A percentile compares a stretch with the other conserved stretches of the same genome.
These are phyloP conservation scores for Plutomurus gul DNA, from an alignment of 1,140 invertebrate genomes.

Conservation along the genomic window DNA sequence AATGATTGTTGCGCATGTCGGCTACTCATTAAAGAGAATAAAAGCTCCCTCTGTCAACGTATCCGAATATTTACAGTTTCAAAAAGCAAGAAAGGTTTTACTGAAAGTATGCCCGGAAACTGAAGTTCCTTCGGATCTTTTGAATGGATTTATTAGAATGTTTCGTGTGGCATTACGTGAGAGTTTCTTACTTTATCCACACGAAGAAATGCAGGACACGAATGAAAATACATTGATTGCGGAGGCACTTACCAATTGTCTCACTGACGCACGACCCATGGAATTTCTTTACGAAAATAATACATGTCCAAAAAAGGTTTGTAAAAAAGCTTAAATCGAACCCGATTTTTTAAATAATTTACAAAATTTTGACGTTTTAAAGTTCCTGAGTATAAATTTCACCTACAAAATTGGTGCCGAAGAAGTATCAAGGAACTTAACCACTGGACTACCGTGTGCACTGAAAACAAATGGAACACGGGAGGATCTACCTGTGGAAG, in stretches of 20 bases:
- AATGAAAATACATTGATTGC: neutral
- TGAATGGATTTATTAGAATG: slow-evolving; percentile 40
- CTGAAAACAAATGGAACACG: slow-evolving; percentile 14
- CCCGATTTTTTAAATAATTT: too few relatives aligned
- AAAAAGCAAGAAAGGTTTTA: slow-evolving; percentile 34
- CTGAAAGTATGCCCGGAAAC: slow-evolving; percentile 27
- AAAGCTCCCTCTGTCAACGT: neutral
- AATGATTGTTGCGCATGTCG: slow-evolving; percentile 31
- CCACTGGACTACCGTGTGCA: slow-evolving; percentile 1
- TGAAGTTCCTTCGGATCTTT: neutral
- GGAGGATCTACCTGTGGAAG: slow-evolving; percentile 32
- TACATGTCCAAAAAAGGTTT: neutral
- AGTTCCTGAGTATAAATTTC: neutral
- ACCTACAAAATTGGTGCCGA: neutral
- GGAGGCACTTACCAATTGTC: neutral
- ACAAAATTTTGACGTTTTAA: neutral
- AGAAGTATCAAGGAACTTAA: neutral
- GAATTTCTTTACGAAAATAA: neutral
- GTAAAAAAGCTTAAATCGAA: neutral
- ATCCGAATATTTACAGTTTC: slow-evolving; percentile 13
- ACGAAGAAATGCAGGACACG: neutral
- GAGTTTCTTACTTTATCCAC: slow-evolving; percentile 30
- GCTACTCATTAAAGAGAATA: neutral
- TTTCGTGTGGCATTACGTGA: slow-evolving; percentile 37
- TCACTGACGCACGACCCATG: neutral